phyloP scores from a whole-genome alignment of 2,113 vertebrate species.

The Silurus meridionalis region DNA sequence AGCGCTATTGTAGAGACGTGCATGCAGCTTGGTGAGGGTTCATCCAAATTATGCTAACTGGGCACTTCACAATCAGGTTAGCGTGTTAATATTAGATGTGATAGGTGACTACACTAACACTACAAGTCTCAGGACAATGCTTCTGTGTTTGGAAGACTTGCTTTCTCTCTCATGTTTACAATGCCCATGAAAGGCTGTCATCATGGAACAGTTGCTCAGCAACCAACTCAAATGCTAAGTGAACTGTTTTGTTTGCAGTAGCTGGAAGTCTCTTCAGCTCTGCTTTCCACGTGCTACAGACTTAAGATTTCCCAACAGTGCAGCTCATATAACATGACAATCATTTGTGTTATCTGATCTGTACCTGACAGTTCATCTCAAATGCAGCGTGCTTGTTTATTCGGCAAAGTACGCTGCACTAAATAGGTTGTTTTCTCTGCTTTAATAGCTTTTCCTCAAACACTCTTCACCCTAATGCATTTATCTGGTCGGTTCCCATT shows the following conservation, averaged over 20 bases:
- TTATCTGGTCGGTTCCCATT: neutral
- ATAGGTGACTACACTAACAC: neutral
- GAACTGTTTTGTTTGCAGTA: neutral
- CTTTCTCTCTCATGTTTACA: neutral
- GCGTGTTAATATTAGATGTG: neutral
- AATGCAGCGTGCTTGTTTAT: neutral
- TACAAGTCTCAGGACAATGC: neutral
- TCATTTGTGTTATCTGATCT: neutral
- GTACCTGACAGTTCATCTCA: neutral
- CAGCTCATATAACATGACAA: neutral
- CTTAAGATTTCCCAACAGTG: neutral
- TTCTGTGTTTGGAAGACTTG: neutral
- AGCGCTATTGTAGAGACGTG: slow-evolving; percentile 8
- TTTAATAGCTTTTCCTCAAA: neutral
- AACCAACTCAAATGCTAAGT: slow-evolving; percentile 13
- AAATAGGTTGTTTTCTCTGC: neutral
- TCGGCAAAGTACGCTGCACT: neutral
- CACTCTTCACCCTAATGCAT: neutral
- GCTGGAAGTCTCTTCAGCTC: slow-evolving; percentile 9
- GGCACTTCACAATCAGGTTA: neutral
- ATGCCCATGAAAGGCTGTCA: slow-evolving; percentile 14
- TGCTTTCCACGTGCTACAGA: neutral
- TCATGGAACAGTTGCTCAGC: slow-evolving; percentile 35
- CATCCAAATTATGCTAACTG: neutral
- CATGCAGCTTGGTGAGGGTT: neutral